Evolutionary conservation across 2,113 vertebrate species (phyloP).

Genomic region (Antechinus stuartii): DNA sequence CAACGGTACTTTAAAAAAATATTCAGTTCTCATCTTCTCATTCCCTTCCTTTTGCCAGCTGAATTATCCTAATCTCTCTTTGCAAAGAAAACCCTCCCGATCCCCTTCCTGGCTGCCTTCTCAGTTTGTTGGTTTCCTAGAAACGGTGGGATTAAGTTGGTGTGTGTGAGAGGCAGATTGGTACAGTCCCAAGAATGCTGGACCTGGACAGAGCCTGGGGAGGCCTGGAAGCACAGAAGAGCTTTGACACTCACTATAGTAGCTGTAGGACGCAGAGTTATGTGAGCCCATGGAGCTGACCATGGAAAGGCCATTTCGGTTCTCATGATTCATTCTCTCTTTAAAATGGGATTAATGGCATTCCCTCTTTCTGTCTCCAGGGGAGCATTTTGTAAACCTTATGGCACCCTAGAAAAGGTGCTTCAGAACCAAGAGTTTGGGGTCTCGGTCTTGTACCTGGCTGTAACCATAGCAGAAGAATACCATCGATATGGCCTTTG

Average conservation of each 20-base stretch:
- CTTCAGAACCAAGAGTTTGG: background rate
- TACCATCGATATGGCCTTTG: background rate
- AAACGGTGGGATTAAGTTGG: conserved; percentile 27
- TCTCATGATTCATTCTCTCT: background rate
- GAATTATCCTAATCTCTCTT: conserved; percentile 21
- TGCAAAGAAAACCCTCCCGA: conserved; percentile 1
- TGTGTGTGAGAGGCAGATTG: conserved; percentile 2
- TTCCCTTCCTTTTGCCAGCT: conserved; percentile 6
- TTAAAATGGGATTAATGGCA: background rate
- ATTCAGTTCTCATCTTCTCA: conserved; percentile 25
- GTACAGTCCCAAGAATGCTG: background rate
- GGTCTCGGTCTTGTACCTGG: background rate
- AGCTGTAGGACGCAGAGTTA: background rate
- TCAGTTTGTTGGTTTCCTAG: conserved; percentile 26
- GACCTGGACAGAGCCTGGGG: background rate
- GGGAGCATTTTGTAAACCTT: background rate
- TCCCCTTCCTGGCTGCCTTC: conserved; percentile 6
- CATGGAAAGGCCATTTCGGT: background rate
- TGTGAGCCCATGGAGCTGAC: background rate
- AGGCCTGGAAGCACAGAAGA: background rate
- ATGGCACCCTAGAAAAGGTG: background rate
- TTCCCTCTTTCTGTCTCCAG: background rate
- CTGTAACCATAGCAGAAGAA: background rate
- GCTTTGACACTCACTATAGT: background rate
- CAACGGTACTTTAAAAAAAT: background rate